A percentile compares a stretch with the other conserved stretches of the same genome.
Conservation (phyloP, 30 jellyfish, hydroid and myxozoan species). For the Phacellophora camtschatica region DNA sequence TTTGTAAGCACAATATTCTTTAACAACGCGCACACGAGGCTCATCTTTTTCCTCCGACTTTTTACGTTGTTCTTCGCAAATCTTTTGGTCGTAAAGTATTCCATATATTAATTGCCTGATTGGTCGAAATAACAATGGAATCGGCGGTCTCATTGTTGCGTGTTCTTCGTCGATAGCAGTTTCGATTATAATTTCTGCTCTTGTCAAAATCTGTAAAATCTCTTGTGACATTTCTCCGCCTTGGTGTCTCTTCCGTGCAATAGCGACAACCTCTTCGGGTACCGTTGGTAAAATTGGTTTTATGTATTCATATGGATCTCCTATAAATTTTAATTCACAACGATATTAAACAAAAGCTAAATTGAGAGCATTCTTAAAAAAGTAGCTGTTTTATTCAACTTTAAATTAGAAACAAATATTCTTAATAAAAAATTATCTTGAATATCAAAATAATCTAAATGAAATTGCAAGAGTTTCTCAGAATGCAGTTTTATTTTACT, state of each 20-base stretch:
- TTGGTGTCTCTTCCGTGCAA: constrained; percentile 83
- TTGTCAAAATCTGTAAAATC: constrained; percentile 66
- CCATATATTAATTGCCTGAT: constrained; percentile 86
- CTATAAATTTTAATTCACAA: neutral
- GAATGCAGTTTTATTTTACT: too few relatives aligned
- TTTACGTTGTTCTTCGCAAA: constrained; percentile 17
- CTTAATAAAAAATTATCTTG: too few relatives aligned
- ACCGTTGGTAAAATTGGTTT: constrained; percentile 35
- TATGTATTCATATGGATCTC: constrained; percentile 11
- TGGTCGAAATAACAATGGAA: constrained; percentile 86
- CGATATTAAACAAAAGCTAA: neutral
- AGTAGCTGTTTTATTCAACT: neutral
- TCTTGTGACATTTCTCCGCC: constrained; percentile 93
- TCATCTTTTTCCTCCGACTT: neutral
- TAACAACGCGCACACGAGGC: constrained; percentile 27
- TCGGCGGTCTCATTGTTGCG: constrained; percentile 79
- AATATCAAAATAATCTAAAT: too few relatives aligned
- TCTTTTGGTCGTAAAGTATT: constrained; percentile 79
- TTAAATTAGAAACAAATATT: neutral
- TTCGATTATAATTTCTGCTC: constrained; percentile 70
- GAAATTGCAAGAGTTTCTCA: too few relatives aligned
- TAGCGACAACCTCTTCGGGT: constrained; percentile 57
- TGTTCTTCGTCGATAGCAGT: constrained; percentile 80
- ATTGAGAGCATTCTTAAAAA: neutral
- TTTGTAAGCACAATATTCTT: constrained; percentile 79